Evolutionary conservation across 2,113 vertebrate genomes (phyloP).

Genomic region (Crotalus helleri): DNA sequence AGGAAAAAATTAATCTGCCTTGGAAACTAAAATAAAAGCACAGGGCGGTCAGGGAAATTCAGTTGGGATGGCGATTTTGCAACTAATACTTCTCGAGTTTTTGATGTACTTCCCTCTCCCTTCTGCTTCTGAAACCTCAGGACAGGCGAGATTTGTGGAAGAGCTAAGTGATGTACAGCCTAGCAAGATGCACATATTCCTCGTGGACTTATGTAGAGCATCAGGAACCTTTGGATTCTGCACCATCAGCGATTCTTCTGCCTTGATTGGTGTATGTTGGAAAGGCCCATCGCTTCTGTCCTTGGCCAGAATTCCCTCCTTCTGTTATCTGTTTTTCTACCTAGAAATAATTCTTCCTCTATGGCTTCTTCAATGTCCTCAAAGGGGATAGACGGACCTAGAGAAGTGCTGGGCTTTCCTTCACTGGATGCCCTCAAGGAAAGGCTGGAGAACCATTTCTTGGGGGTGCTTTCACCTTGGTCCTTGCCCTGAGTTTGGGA

Average conservation of each 20-base stretch:
- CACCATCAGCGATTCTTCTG: background rate
- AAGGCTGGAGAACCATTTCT: background rate
- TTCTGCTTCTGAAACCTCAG: background rate
- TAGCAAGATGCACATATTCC: background rate
- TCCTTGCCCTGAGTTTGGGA: background rate
- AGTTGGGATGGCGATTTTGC: slow-evolving; percentile 20
- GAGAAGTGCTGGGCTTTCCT: background rate
- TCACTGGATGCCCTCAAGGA: background rate
- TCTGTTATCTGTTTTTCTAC: background rate
- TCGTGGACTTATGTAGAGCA: background rate
- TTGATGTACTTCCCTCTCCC: slow-evolving; percentile 51
- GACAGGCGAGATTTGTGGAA: background rate
- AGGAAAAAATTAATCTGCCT: slow-evolving; percentile 27
- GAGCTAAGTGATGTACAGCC: background rate
- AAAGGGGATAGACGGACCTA: background rate
- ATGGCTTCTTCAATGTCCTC: background rate
- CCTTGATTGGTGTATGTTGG: background rate
- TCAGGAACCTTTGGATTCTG: background rate
- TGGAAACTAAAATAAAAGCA: slow-evolving; percentile 3
- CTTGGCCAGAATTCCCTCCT: background rate
- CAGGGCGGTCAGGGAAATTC: slow-evolving; percentile 4
- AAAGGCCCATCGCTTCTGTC: background rate
- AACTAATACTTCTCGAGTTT: slow-evolving; percentile 13
- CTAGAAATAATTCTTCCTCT: background rate
- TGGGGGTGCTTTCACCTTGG: background rate